Conservation (phyloP, 2,113 vertebrate genomes). For the Rhabdomys dilectus region DNA sequence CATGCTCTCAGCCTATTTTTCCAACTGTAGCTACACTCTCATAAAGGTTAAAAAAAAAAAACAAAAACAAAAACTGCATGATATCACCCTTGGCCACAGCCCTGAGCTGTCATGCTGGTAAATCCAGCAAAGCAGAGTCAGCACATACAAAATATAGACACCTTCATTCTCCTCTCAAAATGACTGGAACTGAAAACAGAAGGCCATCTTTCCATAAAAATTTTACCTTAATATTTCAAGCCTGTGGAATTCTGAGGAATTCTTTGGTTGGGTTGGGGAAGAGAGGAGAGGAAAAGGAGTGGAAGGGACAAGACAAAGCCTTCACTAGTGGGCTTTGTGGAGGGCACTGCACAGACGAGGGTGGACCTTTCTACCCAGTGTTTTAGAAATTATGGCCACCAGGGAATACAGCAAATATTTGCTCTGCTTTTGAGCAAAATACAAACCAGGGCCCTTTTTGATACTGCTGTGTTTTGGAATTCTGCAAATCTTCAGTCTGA, state of each 20-base stretch:
- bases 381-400: not conserved
- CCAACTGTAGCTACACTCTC: slow-evolving; percentile 71
- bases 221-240: slow-evolving; percentile 50
- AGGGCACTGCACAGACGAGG: not conserved
- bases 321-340: not conserved
- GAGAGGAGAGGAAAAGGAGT: not conserved
- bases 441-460: slow-evolving; percentile 55
- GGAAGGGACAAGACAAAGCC: not conserved
- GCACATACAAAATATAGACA: slow-evolving; percentile 69
- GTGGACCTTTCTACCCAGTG: not conserved
- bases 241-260: not conserved
- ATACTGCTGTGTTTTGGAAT: slow-evolving; percentile 50
- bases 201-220: slow-evolving; percentile 54
- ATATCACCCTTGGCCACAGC: slow-evolving; percentile 85
- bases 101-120: slow-evolving; percentile 78
- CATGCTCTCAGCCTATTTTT: slow-evolving; percentile 35
- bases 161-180: slow-evolving; percentile 60
- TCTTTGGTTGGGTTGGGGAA: not conserved
- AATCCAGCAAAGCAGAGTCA: slow-evolving; percentile 80
- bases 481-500: not conserved
- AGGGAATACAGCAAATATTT: slow-evolving; percentile 10
- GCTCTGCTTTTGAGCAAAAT: slow-evolving; percentile 63
- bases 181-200: slow-evolving; percentile 46
- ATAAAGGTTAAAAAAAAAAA: slow-evolving; percentile 80
- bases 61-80: slow-evolving; percentile 84